Base-by-base conservation (phyloP, 2,113 vertebrate species). In the Probosciger aterrimus region DNA sequence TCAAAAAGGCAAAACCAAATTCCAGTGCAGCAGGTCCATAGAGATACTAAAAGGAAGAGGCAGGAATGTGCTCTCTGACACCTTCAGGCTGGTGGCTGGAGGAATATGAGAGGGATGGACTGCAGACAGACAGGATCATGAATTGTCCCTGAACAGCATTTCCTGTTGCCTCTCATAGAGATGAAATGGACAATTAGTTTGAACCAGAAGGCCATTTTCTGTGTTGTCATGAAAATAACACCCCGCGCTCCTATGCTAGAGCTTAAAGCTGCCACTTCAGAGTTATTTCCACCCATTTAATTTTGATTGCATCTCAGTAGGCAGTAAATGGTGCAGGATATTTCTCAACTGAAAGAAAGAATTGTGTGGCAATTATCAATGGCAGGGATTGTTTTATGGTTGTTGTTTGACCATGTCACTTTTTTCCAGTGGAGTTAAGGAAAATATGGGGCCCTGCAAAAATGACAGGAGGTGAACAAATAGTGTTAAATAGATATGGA, bases 291-390 rank as follows among this genome's bases (percentile, higher is more conserved):
- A 82, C 77, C 82, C 78, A 89, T 96, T 97, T 96, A 85, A 91
- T 95, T 96, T 94, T 95, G 95, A 97, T 96, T 95, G 93, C 77
- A 25, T 91, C 95, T 95, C 96, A 93, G 93, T 90, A 95, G 93
- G 95, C 83, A 96, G 90, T 78, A 93, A 95, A 60, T 65, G 80
- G 73, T 37, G 49, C 46, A 64, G 59, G 59, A 55, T 89, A 73
- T 95, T 93, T 92, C 63, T 93, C 94, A 50, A 4, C 83, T 71
- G 69, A 68, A 93, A 90, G 69, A 68, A 93, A 90, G 31, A 94
- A 87, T 35, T 93, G 31, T 74, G 88, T 39, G 49, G 78, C 85
- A 93, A 94, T 97, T 96, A 96, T 82, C 83, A 91, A 82, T 77
- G 69, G 69, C 67, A 82, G 50, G 24, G 28, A 70, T 77, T 50